Base-by-base conservation (phyloP, 2,888 invertebrate species). In the Cerceris rybyensis region DNA sequence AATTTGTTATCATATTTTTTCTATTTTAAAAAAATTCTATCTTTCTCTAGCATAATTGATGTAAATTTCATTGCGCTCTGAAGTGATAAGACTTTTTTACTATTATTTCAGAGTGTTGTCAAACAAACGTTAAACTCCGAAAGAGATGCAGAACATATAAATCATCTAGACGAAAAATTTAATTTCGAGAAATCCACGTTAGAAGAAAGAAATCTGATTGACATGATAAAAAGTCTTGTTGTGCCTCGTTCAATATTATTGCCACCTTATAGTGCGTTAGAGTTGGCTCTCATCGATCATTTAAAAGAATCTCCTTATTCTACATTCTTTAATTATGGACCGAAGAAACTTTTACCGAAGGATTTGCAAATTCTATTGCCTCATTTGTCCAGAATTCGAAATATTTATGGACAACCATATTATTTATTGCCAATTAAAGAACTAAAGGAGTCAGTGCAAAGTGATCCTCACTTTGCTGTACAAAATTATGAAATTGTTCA, bases 191-290 rank as follows among this genome's bases (percentile, higher is more conserved):
- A 41, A 28, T 54, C 13, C 14, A 2, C 52, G 9, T 13, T 54
- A 11, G 16, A 14, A 6, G 49, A 55, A 11, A n/a, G 7, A 17
- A 59, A 74, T 41, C 6, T 52, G 7, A 71, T 68, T 49, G 64
- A 41, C 8, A 9, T 17, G 8, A 11, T 43, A 14, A 59, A 75
- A 17, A 52, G 64, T 8, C 49, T 60, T 16, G 43, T 65, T 13
- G 4, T 16, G 6, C 43, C 59, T 11, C 64, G 60, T 14, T 50
- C 11, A 39, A 55, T 69, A 39, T 9, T 61, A 6, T 9, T 61
- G n/a, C 41, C 66, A 4, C 50, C 41, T 0, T 67, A 72, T 11
- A 63, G 11, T 6, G 11, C 39, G 11, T 43, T 55, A 4, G 69
- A 69, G 0, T 11, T 46, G 13, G 49, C n/a, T 6, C 11, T 57